Evolutionary conservation across 1,140 invertebrate species (phyloP).

Genomic region (Tetragnatha versicolor): DNA sequence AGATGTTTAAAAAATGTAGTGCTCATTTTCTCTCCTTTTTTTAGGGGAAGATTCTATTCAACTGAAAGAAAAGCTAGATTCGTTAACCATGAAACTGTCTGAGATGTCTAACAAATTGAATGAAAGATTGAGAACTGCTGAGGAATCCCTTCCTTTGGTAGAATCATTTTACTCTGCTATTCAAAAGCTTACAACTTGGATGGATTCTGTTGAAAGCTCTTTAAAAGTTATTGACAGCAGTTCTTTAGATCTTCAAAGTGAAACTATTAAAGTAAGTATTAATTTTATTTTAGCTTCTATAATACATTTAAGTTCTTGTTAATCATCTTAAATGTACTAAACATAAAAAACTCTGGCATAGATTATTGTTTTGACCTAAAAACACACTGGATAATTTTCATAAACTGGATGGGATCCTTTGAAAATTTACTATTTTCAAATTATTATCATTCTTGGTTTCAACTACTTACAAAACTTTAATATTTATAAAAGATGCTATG

Average conservation of each 20-base stretch:
- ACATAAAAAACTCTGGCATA: background rate
- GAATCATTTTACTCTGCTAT: slow-evolving; percentile 92
- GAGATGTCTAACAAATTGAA: slow-evolving; percentile 84
- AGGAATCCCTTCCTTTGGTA: slow-evolving; percentile 87
- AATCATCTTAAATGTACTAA: background rate
- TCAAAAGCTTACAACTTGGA: slow-evolving; percentile 87
- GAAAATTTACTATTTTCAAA: too few species aligned
- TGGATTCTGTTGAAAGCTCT: slow-evolving; percentile 86
- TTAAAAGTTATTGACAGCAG: slow-evolving; percentile 78
- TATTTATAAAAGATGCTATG: too few species aligned
- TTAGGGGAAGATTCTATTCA: slow-evolving; percentile 86
- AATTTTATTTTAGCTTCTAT: background rate
- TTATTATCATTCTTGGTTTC: too few species aligned
- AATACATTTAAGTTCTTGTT: background rate
- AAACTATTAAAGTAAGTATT: slow-evolving; percentile 59
- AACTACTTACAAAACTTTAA: too few species aligned
- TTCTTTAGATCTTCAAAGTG: slow-evolving; percentile 60
- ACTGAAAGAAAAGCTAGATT: slow-evolving; percentile 92
- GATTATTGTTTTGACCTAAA: too few species aligned
- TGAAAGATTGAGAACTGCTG: slow-evolving; percentile 82
- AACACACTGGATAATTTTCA: too few species aligned
- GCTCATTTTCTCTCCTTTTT: background rate
- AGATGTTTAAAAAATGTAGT: background rate
- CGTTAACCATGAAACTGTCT: slow-evolving; percentile 85
- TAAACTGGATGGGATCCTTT: too few species aligned